These are phyloP conservation scores for Pyxicephalus adspersus DNA, from an alignment of 2,113 vertebrate species.

Conservation along the genomic window DNA sequence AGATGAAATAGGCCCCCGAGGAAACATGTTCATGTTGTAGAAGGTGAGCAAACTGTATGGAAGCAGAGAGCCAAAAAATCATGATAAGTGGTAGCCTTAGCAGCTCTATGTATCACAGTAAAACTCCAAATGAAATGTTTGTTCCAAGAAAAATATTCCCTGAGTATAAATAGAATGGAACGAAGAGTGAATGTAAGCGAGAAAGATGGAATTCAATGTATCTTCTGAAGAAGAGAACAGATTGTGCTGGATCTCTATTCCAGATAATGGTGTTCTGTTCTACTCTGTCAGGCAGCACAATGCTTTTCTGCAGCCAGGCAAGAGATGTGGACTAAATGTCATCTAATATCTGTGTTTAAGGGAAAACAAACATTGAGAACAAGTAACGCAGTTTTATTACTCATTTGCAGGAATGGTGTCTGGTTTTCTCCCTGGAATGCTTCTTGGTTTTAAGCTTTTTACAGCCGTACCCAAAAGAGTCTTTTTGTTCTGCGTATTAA, in stretches of 20 bases:
- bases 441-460: too few relatives aligned
- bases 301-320: slow-evolving; percentile 2
- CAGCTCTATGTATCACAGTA: slow-evolving; percentile 10
- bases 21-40: too few relatives aligned
- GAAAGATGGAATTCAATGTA: slow-evolving; percentile 20
- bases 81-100: background rate
- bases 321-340: background rate
- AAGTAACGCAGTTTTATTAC: too few relatives aligned
- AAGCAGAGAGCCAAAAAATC: background rate
- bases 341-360: background rate
- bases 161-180: slow-evolving; percentile 11
- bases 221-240: slow-evolving; percentile 25
- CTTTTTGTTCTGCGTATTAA: too few relatives aligned
- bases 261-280: slow-evolving; percentile 23
- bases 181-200: slow-evolving; percentile 13
- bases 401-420: too few relatives aligned
- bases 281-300: slow-evolving; percentile 32
- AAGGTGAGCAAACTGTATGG: background rate
- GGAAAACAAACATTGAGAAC: too few relatives aligned
- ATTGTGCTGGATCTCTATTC: slow-evolving; percentile 33
- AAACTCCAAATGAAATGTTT: background rate
- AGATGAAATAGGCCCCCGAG: too few relatives aligned
- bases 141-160: slow-evolving; percentile 12
- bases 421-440: too few relatives aligned
- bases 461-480: too few relatives aligned